Evolutionary conservation across 2,888 invertebrate genomes (phyloP).

Genomic region (Cryptus armator): DNA sequence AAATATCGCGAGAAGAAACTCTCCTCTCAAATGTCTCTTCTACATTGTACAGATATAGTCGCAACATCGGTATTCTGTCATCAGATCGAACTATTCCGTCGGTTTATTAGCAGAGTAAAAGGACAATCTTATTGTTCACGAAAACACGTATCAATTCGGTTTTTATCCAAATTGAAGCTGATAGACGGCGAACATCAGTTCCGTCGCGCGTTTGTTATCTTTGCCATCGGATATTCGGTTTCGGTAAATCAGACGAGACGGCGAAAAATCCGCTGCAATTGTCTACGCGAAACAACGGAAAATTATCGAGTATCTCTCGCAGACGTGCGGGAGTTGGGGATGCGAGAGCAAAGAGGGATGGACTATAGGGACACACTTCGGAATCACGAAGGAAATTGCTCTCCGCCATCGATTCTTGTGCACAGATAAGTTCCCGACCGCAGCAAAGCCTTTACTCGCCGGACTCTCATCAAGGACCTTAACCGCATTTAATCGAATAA

Average conservation of each 20-base stretch:
- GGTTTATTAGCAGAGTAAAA: background rate
- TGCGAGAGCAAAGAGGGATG: background rate
- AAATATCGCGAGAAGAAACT: constrained; percentile 34
- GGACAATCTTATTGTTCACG: background rate
- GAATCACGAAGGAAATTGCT: constrained; percentile 60
- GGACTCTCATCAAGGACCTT: constrained; percentile 56
- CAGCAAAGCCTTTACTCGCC: constrained; percentile 50
- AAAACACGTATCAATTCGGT: background rate
- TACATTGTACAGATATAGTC: background rate
- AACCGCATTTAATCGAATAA: constrained; percentile 63
- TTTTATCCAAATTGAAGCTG: background rate
- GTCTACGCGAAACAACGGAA: background rate
- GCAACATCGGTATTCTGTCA: background rate
- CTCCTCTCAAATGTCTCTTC: constrained; percentile 23
- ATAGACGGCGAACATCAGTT: background rate
- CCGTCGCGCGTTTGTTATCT: background rate
- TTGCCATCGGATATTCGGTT: background rate
- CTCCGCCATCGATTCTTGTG: constrained; percentile 56
- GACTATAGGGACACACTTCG: background rate
- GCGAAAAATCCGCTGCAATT: constrained; percentile 1
- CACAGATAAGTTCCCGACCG: constrained; percentile 65
- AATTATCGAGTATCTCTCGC: constrained; percentile 36
- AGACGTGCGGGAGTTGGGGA: background rate
- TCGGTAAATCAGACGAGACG: background rate
- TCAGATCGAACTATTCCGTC: background rate